Evolutionary conservation across 2,113 vertebrate genomes (phyloP), one percentile per base, ranked within the genome.

Genomic region (Zeus faber): DNA sequence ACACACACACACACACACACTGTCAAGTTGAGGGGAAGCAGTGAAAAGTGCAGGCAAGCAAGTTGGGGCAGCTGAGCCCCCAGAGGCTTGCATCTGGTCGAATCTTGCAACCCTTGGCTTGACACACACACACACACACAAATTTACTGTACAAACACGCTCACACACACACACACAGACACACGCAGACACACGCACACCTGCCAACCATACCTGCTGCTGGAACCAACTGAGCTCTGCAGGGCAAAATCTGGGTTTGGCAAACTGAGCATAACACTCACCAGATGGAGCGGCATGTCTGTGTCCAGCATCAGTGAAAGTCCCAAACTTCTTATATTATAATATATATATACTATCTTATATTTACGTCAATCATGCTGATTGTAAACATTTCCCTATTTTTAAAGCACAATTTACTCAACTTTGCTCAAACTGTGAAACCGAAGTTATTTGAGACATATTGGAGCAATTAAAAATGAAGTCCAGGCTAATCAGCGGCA

Each of bases 41-140:
- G 59, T 72, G 66, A 77, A 74, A 76, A 76, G 78, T 74, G 57
- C 21, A 70, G 65, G 65, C 58, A 69, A 88, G 77, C 81, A 76
- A 90, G 77, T 83, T 80, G 71, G 17, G 46, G 76, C 92, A 94
- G 91, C 92, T 94, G 91, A 81, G 77, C 85, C 82, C 90, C 90
- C 86, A 90, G 89, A 91, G 89, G 88, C 90, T 87, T 87, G 80
- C 92, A 94, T 91, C 91, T 94, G 92, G 90, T 85, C 78, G 84
- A 79, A 89, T 89, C 90, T 92, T 91, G 91, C 90, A 93, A 89
- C 87, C 81, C 59, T 76, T 69, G 78, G 66, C 74, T 74, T 53
- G 41, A 44, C 60, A 56, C 25, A 49, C 53, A 25, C 33, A 35
- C 18, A 50, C 31, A 46, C 31, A 46, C 29, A 46, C 43, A 59